These are phyloP conservation scores for Antitype chi DNA, from an alignment of 2,888 invertebrate species.

Conservation along the genomic window DNA sequence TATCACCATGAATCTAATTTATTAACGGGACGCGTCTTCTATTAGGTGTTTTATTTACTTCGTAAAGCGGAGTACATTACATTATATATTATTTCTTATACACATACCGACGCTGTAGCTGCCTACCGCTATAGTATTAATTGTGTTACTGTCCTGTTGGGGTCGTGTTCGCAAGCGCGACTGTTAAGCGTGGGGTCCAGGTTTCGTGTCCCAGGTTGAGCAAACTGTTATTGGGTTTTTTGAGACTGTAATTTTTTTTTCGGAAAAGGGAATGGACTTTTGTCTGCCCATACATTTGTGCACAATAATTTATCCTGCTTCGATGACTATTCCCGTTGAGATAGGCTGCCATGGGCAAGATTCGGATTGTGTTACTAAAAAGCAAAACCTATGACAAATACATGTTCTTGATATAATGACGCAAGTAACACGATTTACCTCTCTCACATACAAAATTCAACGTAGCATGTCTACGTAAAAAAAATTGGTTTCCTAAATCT, in stretches of 20 bases:
- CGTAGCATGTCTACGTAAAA: not conserved
- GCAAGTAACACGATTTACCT: not conserved
- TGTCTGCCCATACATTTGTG: not conserved
- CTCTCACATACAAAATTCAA: not conserved
- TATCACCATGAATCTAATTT: constrained; percentile 50
- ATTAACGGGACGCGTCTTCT: constrained; percentile 42
- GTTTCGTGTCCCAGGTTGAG: no score
- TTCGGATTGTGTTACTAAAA: not conserved
- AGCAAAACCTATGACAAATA: not conserved
- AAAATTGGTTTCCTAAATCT: not conserved
- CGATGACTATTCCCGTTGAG: not conserved
- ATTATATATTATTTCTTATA: constrained; percentile 20
- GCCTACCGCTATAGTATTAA: constrained; percentile 7
- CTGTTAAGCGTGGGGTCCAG: no score
- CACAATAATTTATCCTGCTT: not conserved
- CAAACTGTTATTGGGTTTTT: no score
- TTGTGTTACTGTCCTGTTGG: not conserved
- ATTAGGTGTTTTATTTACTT: constrained; percentile 43
- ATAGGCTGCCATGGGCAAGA: not conserved
- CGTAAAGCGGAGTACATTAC: constrained; percentile 35
- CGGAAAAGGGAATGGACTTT: not conserved
- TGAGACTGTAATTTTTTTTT: no score
- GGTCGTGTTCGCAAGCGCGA: no score
- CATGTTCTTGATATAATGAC: not conserved
- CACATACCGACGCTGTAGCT: not conserved